Evolutionary conservation across 2,888 invertebrate species (phyloP).

Genomic region (Sisyra nigra): DNA sequence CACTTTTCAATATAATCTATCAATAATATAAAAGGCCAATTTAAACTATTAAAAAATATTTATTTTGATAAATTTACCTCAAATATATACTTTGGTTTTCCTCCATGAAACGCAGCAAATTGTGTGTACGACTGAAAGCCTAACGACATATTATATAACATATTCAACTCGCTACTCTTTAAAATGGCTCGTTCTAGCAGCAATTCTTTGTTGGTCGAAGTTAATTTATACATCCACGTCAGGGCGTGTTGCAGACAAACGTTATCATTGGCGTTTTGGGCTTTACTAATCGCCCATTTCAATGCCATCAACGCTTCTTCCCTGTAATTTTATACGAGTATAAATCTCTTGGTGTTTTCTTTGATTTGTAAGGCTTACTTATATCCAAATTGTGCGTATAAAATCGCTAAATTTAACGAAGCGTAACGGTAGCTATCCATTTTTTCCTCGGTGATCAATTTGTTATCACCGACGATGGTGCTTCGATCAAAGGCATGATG

Average conservation of each 20-base stretch:
- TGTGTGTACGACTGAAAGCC: conserved; percentile 64
- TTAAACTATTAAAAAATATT: conserved; percentile 5
- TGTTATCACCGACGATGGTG: conserved; percentile 26
- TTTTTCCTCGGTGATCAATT: conserved; percentile 31
- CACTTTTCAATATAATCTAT: conserved; percentile 67
- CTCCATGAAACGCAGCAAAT: conserved; percentile 51
- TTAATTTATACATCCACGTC: conserved; percentile 59
- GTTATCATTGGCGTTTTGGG: conserved; percentile 77
- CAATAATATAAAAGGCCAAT: conserved; percentile 25
- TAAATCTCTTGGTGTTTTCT: neutral
- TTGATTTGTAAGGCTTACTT: conserved; percentile 32
- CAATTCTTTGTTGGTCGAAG: conserved; percentile 35
- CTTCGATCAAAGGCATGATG: conserved; percentile 70
- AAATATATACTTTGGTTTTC: conserved; percentile 48
- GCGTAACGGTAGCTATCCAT: conserved; percentile 68
- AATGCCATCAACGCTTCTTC: conserved; percentile 64
- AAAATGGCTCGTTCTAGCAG: conserved; percentile 50
- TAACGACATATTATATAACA: conserved; percentile 55
- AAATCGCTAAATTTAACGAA: conserved; percentile 75
- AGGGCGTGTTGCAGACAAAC: conserved; percentile 73
- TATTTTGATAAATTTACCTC: conserved; percentile 28
- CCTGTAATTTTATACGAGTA: conserved; percentile 28
- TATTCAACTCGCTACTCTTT: conserved; percentile 48
- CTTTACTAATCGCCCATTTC: conserved; percentile 73
- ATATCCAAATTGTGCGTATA: conserved; percentile 75